Base-by-base conservation (phyloP, 2,113 vertebrate genomes). In the Saguinus midas region DNA sequence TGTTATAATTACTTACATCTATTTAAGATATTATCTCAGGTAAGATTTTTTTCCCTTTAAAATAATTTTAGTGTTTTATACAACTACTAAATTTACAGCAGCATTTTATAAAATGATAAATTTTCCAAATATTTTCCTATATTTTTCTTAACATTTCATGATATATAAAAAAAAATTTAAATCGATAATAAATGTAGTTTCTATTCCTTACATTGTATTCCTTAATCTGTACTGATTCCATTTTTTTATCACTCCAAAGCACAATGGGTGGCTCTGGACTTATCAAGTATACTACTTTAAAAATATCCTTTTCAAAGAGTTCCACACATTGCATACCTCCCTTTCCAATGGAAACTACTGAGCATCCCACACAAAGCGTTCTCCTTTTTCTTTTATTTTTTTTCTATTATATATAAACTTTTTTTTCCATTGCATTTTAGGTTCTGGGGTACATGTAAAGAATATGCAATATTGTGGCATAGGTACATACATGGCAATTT, bases 21-120 rank as follows among this genome's bases (percentile, higher is more conserved):
- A 94, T 80, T 57, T 79, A 82, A 84, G 27, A 29, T 50, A 93
- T 93, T 96, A 92, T 80, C 80, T 94, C 80, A 87, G 83, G 27
- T 61, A 92, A 87, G 55, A 45, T 32, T 35, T 87, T 70, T 94
- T 76, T n/a, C 52, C 61, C 73, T 94, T 87, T 93, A 84, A 87
- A 90, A 92, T n/a, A 89, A 83, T 86, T 96, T 87, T 84, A 95
- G 37, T 91, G n/a, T 87, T 92, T 93, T 96, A 78, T 8, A 21
- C 72, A 85, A 91, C 40, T 61, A 83, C 55, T 95, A 92, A 96
- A 87, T 88, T 96, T 88, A 75, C 8, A 73, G 50, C 21, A 79
- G 84, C 50, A 96, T 86, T 95, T 96, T 89, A 96, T 91, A 82
- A 89, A 97, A 92, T 48, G 68, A 96, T 96, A 96, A 94, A 52